A percentile compares a stretch with the other conserved stretches of the same genome.
phyloP scores from a whole-genome alignment of 2,888 invertebrate genomes.

The Acleris literana region DNA sequence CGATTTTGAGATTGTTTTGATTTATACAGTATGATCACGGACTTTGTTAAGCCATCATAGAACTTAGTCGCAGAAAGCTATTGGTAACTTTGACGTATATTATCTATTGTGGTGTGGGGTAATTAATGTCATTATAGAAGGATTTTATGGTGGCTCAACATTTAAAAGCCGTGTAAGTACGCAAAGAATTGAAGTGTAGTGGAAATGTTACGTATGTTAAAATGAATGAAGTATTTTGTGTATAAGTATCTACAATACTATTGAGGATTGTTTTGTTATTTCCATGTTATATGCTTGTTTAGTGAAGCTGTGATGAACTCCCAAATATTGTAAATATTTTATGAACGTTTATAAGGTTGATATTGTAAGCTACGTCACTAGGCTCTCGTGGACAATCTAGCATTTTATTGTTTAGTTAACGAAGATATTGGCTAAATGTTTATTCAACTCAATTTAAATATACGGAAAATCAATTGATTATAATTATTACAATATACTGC shows the following conservation, averaged over 20 bases:
- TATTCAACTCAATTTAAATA: constrained; percentile 80
- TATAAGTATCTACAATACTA: constrained; percentile 44
- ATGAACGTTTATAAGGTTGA: constrained; percentile 77
- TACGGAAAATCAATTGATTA: constrained; percentile 80
- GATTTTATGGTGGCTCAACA: too few relatives aligned
- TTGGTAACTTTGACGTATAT: too few relatives aligned
- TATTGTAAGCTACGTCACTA: constrained; percentile 72
- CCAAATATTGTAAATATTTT: constrained; percentile 83
- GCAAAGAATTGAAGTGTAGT: too few relatives aligned
- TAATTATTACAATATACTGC: constrained; percentile 48
- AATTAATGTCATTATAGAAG: too few relatives aligned
- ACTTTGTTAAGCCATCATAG: too few relatives aligned
- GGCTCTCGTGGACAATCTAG: constrained; percentile 77
- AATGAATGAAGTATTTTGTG: constrained; percentile 18
- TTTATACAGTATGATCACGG: not conserved
- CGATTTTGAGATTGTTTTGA: not conserved
- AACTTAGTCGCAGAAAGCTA: too few relatives aligned
- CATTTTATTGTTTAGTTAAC: constrained; percentile 73
- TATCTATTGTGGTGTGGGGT: too few relatives aligned
- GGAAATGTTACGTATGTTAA: constrained; percentile 4
- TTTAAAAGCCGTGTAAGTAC: too few relatives aligned
- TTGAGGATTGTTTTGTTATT: constrained; percentile 74
- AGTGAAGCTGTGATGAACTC: constrained; percentile 83
- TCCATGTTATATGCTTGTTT: constrained; percentile 80
- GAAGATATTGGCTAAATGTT: constrained; percentile 80